Evolutionary conservation across 2,888 invertebrate species (phyloP).

Genomic region (Drosophila mimica): DNA sequence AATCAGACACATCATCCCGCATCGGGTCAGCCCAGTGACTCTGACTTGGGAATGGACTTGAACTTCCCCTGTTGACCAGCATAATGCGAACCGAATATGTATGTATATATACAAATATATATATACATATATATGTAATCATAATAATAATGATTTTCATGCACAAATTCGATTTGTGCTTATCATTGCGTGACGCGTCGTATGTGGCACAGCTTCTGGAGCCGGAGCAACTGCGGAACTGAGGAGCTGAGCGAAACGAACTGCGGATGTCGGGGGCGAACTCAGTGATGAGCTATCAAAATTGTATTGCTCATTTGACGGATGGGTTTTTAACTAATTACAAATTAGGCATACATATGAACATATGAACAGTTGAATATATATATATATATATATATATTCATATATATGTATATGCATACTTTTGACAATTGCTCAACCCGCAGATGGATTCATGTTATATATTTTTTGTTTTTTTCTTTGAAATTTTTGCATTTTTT

Average conservation of each 20-base stretch:
- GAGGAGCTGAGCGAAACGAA: constrained; percentile 3
- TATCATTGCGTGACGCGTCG: constrained; percentile 72
- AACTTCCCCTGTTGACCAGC: constrained; percentile 56
- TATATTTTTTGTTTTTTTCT: background rate
- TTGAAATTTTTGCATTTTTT: constrained; percentile 20
- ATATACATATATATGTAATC: constrained; percentile 41
- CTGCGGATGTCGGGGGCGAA: constrained; percentile 35
- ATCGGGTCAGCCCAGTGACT: constrained; percentile 16
- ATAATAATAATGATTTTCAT: constrained; percentile 53
- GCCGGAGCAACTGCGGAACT: constrained; percentile 5
- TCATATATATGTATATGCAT: background rate
- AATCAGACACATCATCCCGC: constrained; percentile 43
- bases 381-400: background rate
- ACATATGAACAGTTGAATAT: background rate
- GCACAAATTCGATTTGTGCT: constrained; percentile 75
- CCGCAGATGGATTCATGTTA: constrained; percentile 32
- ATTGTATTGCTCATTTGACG: constrained; percentile 53
- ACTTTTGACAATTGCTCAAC: constrained; percentile 17
- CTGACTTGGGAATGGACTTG: constrained; percentile 15
- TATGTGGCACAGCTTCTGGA: constrained; percentile 7
- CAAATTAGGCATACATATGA: constrained; percentile 40
- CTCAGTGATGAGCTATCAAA: constrained; percentile 58
- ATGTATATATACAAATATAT: background rate
- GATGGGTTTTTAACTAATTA: constrained; percentile 61
- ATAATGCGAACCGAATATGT: constrained; percentile 34